Evolutionary conservation across 2,888 invertebrate species (phyloP).

Genomic region (Linnaemya vulpina): DNA sequence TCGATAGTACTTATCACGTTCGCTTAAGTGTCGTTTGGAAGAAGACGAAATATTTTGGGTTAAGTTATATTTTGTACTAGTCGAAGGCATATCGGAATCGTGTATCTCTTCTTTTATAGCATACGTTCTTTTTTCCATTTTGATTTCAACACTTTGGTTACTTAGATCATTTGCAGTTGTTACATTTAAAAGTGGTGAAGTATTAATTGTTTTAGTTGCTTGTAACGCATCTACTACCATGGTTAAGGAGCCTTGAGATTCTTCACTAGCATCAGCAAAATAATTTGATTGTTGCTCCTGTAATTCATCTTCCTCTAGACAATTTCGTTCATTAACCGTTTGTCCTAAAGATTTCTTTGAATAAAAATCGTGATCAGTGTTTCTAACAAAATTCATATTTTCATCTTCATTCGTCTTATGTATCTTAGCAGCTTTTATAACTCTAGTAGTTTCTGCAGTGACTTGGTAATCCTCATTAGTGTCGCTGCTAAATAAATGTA

Average conservation of each 20-base stretch:
- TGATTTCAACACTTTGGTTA: slow-evolving; percentile 59
- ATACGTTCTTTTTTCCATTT: slow-evolving; percentile 47
- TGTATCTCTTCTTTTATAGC: slow-evolving; percentile 30
- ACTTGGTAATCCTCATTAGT: slow-evolving; percentile 73
- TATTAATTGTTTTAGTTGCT: not conserved
- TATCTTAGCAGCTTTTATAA: slow-evolving; percentile 8
- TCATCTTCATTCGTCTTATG: slow-evolving; percentile 13
- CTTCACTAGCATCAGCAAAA: slow-evolving; percentile 73
- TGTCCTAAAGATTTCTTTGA: slow-evolving; percentile 72
- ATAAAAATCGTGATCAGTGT: slow-evolving; percentile 79
- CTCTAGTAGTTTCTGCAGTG: slow-evolving; percentile 58
- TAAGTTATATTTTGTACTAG: slow-evolving; percentile 40
- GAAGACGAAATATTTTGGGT: not conserved
- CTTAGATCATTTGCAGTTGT: slow-evolving; percentile 21
- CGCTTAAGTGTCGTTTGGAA: slow-evolving; percentile 45
- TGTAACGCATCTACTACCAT: slow-evolving; percentile 36
- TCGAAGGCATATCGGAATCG: slow-evolving; percentile 59
- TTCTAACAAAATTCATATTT: slow-evolving; percentile 57
- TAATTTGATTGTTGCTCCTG: slow-evolving; percentile 68
- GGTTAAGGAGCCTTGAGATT: slow-evolving; percentile 69
- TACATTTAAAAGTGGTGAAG: not conserved
- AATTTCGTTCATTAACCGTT: not conserved
- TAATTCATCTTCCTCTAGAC: slow-evolving; percentile 29
- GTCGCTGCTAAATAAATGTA: slow-evolving; percentile 72
- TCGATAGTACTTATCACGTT: slow-evolving; percentile 78